Evolutionary conservation across 2,888 invertebrate genomes (phyloP), one percentile per base, ranked within the genome.

Genomic region (Tethea ocularis): DNA sequence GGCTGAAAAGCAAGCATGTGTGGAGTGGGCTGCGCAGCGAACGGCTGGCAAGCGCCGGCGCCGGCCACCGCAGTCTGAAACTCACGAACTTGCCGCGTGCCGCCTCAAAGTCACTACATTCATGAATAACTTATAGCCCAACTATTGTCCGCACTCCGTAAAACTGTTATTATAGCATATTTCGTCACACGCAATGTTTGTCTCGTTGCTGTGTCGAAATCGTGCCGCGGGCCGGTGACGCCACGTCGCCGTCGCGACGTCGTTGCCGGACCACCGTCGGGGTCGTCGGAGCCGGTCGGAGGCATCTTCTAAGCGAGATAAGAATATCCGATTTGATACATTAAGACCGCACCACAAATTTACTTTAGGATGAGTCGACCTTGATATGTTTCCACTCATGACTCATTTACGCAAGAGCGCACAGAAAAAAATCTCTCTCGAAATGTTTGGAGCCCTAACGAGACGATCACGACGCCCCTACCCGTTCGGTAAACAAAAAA

Each of bases 311-410:
- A 58, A 61, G 33, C 61, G 70, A 72, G 84, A 86, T 84, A 84
- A 85, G 80, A 72, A 78, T 79, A 84, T 81, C 84, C 84, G 67
- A 78, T 75, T 79, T 84, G 83, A 87, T 81, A 87, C 83, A 82
- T 77, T 84, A 82, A 88, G 79, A 83, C 77, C 72, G 75, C 75
- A 74, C 74, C 73, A 80, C 86, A 86, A 87, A 87, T 89, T 88
- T 88, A 80, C 82, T 72, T 80, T 80, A 72, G 81, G 82, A 84
- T 83, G 77, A 81, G 74, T 65, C 73, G 82, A 73, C 85, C 85
- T 85, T 84, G 79, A 75, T 77, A 77, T 65, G 13, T 67, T 68
- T 69, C 68, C 68, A 67, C 66, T 67, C 62, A 63, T 75, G 72
- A 77, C 66, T 78, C 74, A 78, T 64, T 63, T 64, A 69, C 61